These are phyloP conservation scores for Calidris pugnax DNA, from an alignment of 2,113 vertebrate species.

Conservation along the genomic window DNA sequence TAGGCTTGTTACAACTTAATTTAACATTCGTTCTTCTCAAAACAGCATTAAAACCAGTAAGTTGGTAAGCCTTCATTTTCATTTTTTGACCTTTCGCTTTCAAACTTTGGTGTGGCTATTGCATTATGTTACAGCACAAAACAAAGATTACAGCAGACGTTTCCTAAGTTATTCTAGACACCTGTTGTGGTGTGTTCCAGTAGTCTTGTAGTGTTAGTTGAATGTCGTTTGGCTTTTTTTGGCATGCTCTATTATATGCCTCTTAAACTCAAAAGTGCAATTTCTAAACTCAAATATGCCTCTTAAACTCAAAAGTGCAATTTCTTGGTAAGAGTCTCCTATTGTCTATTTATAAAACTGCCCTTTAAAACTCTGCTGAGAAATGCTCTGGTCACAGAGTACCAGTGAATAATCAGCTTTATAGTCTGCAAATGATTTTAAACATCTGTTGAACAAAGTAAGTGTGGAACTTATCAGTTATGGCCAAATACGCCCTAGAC, in stretches of 20 bases:
- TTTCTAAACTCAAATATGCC: not conserved
- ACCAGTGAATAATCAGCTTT: constrained; percentile 5
- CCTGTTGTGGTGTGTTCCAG: not conserved
- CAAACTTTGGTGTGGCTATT: not conserved
- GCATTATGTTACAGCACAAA: not conserved
- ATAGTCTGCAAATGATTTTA: not conserved
- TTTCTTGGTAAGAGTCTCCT: not conserved
- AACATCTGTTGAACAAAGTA: not conserved
- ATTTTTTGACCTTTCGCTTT: not conserved
- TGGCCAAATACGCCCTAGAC: not conserved
- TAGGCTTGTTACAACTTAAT: not conserved
- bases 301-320: not conserved
- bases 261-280: not conserved
- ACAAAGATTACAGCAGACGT: not conserved
- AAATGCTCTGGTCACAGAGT: not conserved
- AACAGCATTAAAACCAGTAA: not conserved
- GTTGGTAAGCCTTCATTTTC: not conserved
- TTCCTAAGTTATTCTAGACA: not conserved
- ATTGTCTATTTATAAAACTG: constrained; percentile 6
- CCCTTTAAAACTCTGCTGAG: constrained; percentile 1
- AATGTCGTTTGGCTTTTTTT: not conserved
- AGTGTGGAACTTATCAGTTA: not conserved
- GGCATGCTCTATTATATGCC: not conserved
- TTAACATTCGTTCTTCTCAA: not conserved
- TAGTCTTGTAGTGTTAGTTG: not conserved